A percentile compares a stretch with the other conserved stretches of the same genome.
These are phyloP conservation scores for Saturnia japonica DNA, from an alignment of 2,888 invertebrate genomes.

Conservation along the genomic window DNA sequence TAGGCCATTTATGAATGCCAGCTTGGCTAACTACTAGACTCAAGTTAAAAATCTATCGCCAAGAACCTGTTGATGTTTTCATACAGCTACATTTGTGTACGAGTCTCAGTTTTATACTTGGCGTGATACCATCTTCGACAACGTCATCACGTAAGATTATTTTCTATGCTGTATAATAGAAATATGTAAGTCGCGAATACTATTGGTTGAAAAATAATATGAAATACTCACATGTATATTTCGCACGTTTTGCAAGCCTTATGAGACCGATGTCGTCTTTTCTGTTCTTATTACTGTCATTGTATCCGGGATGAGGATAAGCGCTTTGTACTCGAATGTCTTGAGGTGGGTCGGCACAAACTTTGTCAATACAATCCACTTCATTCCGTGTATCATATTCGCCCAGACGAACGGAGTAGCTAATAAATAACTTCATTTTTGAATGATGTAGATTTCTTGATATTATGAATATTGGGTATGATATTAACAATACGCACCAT, in stretches of 20 bases:
- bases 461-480: background rate
- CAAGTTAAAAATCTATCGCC: background rate
- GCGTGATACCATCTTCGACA: background rate
- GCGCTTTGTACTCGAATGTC: slow-evolving; percentile 83
- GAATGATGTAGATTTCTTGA: background rate
- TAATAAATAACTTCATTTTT: slow-evolving; percentile 39
- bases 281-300: slow-evolving; percentile 73
- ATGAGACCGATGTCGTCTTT: slow-evolving; percentile 83
- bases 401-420: slow-evolving; percentile 82
- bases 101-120: background rate
- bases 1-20: background rate
- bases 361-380: slow-evolving; percentile 80
- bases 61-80: background rate
- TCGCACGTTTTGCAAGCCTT: slow-evolving; percentile 65
- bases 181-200: background rate
- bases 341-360: slow-evolving; percentile 85
- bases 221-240: slow-evolving; percentile 65
- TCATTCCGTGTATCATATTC: slow-evolving; percentile 84
- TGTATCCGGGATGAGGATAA: slow-evolving; percentile 84
- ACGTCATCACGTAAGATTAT: background rate
- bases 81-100: background rate
- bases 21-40: background rate
- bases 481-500: background rate
- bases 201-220: background rate
- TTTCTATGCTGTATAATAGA: background rate